Evolutionary conservation across 2,888 invertebrate genomes (phyloP), one percentile per base, ranked within the genome.

Genomic region (Crocallis elinguaria): DNA sequence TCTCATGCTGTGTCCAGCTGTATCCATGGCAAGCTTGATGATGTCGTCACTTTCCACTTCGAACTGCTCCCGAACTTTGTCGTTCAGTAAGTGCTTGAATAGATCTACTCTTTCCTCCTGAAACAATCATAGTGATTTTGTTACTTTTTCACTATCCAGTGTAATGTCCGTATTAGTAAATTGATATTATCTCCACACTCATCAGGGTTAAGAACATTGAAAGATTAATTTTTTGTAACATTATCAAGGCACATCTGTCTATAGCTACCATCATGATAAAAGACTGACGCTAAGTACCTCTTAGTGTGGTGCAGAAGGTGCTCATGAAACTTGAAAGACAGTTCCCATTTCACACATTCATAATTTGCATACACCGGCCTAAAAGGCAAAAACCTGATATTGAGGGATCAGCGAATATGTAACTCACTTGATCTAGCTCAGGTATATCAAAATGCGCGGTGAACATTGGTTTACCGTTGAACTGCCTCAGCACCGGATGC

Each of bases 1-100:
- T 64, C 95, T 93, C 9, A 94, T 90, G 43, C 93, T 94, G 83
- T 93, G 94, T 14, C 96, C 96, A 67, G 95, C 95, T 0, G 95
- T 95, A 73, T 95, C 94, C 60, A 92, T 92, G 4, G 94, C 93
- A 64, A 95, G 90, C 64, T 92, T 88, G 33, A 92, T 87, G 67
- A 94, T 88, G 83, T 94, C 93, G 62, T 95, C 88, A 29, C 88
- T 83, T 0, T 86, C 82, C 17, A 92, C 74, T 4, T 83, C 69
- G 63, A 86, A 88, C 74, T 91, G 92, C 48, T 79, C 90, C 50
- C 75, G 87, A 66, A 88, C 71, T 58, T 84, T 88, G 61, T 92
- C 87, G 67, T 88, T 87, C 30, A 95, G 88, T 2, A 94, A 87
- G 66, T 93, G 92, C 66, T 93, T 92, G 53, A 96, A 86, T 27